Percentiles rank a stretch among this genome's conserved stretches.
Conservation (phyloP, 2,797 vertebrate species). For the Sebastes oblongus region DNA sequence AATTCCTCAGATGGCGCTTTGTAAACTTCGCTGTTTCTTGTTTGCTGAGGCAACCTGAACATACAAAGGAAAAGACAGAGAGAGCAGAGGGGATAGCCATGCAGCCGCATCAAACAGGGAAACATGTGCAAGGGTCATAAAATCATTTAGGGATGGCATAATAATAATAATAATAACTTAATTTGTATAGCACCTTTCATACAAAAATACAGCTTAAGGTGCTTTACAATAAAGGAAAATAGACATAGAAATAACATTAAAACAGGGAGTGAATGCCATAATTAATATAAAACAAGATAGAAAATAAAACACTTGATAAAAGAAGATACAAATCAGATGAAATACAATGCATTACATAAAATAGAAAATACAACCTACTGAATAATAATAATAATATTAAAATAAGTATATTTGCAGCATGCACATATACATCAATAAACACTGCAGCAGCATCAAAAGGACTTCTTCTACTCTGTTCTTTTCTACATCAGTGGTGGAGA, state of each 20-base stretch:
- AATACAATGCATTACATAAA: neutral
- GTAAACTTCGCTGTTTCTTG: constrained; percentile 75
- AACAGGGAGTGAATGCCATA: neutral
- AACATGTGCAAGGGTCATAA: neutral
- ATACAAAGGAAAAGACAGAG: constrained; percentile 19
- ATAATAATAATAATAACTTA: neutral
- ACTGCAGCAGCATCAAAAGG: neutral
- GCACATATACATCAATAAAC: neutral
- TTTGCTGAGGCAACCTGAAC: constrained; percentile 74
- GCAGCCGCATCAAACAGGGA: constrained; percentile 4
- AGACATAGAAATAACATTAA: neutral
- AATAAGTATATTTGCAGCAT: neutral
- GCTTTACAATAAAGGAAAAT: neutral
- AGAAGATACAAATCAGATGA: neutral
- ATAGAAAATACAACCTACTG: neutral
- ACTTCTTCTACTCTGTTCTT: no score
- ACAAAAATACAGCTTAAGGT: neutral
- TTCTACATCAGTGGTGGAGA: no score
- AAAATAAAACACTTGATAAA: neutral
- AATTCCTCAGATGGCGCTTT: constrained; percentile 62
- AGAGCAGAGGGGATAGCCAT: neutral
- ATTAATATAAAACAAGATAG: neutral
- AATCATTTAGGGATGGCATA: neutral
- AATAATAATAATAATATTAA: neutral
- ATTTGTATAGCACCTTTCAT: neutral